Conservation (phyloP, 2,888 invertebrate genomes). For the Diarsia brunnea region DNA sequence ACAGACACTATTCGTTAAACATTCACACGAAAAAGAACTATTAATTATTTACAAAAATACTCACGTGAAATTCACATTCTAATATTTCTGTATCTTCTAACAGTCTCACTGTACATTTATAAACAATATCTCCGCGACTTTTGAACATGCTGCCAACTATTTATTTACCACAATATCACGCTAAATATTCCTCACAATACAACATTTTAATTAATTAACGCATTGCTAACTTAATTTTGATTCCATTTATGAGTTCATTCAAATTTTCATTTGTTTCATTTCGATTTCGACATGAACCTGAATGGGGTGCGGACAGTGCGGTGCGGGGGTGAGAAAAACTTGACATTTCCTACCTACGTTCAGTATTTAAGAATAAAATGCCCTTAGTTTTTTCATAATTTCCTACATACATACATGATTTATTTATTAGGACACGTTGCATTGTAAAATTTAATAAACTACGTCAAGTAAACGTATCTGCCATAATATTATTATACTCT, state of each 20-base stretch:
- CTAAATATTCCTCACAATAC: constrained; percentile 56
- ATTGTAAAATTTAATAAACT: neutral
- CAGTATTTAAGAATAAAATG: constrained; percentile 6
- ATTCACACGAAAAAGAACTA: constrained; percentile 1
- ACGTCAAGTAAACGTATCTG: no score
- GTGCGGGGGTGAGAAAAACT: constrained; percentile 65
- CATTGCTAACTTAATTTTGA: constrained; percentile 61
- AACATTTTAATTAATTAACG: constrained; percentile 66
- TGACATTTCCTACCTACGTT: constrained; percentile 57
- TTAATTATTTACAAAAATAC: constrained; percentile 65
- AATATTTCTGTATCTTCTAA: constrained; percentile 97
- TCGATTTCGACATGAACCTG: constrained; percentile 66
- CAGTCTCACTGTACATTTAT: constrained; percentile 96
- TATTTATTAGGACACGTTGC: neutral
- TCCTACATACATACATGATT: neutral
- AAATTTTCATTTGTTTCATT: constrained; percentile 76
- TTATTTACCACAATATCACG: constrained; percentile 49
- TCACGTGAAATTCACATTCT: constrained; percentile 96
- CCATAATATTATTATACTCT: no score
- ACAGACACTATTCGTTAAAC: constrained; percentile 36
- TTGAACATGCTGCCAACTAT: constrained; percentile 88
- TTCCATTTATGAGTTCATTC: constrained; percentile 65
- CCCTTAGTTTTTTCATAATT: neutral
- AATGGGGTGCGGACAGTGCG: constrained; percentile 66
- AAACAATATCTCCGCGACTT: constrained; percentile 94